Base-by-base conservation (phyloP, 2,888 invertebrate genomes). In the Melinaea marsaeus region DNA sequence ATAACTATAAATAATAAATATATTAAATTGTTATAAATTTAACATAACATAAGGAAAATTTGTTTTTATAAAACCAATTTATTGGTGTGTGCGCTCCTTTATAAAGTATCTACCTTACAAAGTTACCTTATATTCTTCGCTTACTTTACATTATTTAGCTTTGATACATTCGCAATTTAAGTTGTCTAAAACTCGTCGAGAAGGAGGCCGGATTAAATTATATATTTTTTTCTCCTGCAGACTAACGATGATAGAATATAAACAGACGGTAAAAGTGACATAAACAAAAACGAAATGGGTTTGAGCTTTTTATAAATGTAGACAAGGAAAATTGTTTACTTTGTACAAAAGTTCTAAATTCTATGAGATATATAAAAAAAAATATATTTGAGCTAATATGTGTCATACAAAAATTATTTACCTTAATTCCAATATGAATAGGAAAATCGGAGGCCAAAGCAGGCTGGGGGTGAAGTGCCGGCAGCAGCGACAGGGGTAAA, bases 381-480 rank as follows among this genome's bases (percentile, higher is more conserved):
- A 57, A 37, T 2, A 37, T 57, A n/a, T 57, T 33, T 42, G 32
- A 6, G 7, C 33, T 1, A 5, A 33, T 11, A 42, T 7, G 42
- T 9, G 0, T 42, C 7, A 9, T 42, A 9, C 7, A 9, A 42
- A 9, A 42, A 3, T 42, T 7, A 11, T 42, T 86, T 83, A 93
- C 93, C 93, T 93, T 93, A 79, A 93, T 92, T 81, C 93, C 93
- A 74, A 93, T 93, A 81, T 93, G 93, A 65, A 93, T 92, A 71
- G 92, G 92, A 80, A 90, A 92, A 87, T 92, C 93, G 75, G 92
- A 91, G 72, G 90, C 92, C 79, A 90, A 85, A 70, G 91, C 92
- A 78, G 91, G 92, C 84, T 88, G 91, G 62, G 88, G 92, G 74
- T 93, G 92, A 71, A 93, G 85, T 72, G 92, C 91, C 88, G 91